Base-by-base conservation (phyloP, 2,113 vertebrate species). In the Tilapia sparmanii region DNA sequence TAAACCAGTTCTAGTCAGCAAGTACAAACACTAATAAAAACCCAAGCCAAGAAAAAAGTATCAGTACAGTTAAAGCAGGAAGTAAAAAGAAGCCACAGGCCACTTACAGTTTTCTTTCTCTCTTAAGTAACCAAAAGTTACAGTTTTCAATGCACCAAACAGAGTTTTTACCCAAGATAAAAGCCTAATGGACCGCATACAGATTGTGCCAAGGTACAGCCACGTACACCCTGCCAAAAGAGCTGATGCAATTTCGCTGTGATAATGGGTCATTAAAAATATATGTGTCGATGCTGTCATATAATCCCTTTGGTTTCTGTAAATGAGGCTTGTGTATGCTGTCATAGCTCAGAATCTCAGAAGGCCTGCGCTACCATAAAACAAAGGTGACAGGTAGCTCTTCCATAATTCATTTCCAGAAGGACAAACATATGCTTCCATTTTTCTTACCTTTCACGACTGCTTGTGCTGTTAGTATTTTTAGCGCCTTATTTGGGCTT, bases 181-280 rank as follows among this genome's bases (percentile, higher is more conserved):
- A 89, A 68, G 33, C 76, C 78, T 95, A 94, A 95, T 95, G 88
- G 90, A 90, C 81, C 84, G 52, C 52, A 71, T 86, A 81, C 33
- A 61, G 90, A 73, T 89, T 61, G 42, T 86, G 88, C 91, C 88
- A 94, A 94, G 89, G 87, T 92, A 82, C 84, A 88, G 71, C 84
- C 87, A 19, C 83, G 50, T 61, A 86, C 57, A 84, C 26, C 10
- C 78, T 79, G 81, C 86, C 92, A 91, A 90, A 93, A 88, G 45
- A 63, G 22, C 52, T 88, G 73, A 92, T 92, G 91, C 87, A 86
- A 90, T 95, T 93, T 93, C 50, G 19, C 82, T 83, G 81, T 86
- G 91, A 94, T 95, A 94, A 96, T 93, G 88, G 92, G 61, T 86
- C 92, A 95, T 96, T 94, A 94, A 95, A 96, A 93, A 91, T 94